Base-by-base conservation (phyloP, 2,797 vertebrate species). In the Hydrolagus colliei region DNA sequence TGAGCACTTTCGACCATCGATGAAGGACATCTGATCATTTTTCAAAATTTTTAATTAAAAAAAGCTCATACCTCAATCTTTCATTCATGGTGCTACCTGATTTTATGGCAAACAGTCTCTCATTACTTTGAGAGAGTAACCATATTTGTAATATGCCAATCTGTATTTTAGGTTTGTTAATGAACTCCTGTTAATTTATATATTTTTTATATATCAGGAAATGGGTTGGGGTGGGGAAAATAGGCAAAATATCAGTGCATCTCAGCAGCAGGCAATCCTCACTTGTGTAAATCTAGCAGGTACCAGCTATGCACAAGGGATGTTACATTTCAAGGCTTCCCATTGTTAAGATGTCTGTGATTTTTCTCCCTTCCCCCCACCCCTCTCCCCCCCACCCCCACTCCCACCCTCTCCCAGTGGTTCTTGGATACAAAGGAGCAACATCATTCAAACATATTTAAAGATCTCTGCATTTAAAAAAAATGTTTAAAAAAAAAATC, bases 51-150 rank as follows among this genome's bases (percentile, higher is more conserved):
- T 52, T 52, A 52, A 52, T 65, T 12, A 6, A n/a, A 41, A 41
- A 84, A 32, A 59, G n/a, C 35, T 84, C 32, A 68, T 84, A 84
- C 79, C 79, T 84, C 79, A 80, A 52, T 65, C 32, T 71, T 84
- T 41, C 78, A 82, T 67, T 35, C 41, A 68, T 18, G 79, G 79
- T 84, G 79, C 79, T 84, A 84, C 35, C 68, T 84, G 63, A 84
- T 84, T 52, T 41, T 35, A 67, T 35, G 65, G 65, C 79, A 71
- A 52, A 68, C 32, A 41, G 20, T 84, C 61, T 67, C 62, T 67
- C 35, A 27, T 71, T 68, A 84, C 79, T 84, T 84, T 41, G 20
- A n/a, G 20, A 71, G 68, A 41, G 65, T 68, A 71, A 20, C 32
- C 65, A 71, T 12, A 84, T 84, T 84, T 84, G 32, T 68, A 41